Conservation (phyloP, 2,888 invertebrate species). For the Epinotia nisella region DNA sequence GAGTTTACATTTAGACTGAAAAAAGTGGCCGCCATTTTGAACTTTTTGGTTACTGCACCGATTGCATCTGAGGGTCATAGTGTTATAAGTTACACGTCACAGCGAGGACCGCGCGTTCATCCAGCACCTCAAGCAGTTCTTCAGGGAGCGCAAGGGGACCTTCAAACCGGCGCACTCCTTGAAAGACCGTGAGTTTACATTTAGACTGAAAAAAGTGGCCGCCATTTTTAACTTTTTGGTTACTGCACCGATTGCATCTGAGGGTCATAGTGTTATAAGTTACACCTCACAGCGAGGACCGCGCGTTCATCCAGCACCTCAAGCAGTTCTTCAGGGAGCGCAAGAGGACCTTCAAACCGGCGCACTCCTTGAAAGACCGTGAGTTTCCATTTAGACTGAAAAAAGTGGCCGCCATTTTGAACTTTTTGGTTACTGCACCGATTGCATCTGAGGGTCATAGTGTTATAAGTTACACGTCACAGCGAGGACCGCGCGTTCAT, state of each 20-base stretch:
- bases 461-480: too few relatives aligned
- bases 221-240: too few relatives aligned
- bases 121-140: constrained; percentile 65
- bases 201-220: neutral
- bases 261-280: neutral
- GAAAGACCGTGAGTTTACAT: constrained; percentile 67
- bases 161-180: constrained; percentile 60
- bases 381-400: constrained; percentile 50
- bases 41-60: neutral
- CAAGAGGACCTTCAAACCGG: constrained; percentile 60
- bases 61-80: neutral
- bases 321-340: constrained; percentile 66
- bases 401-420: neutral
- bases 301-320: constrained; percentile 66
- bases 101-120: constrained; percentile 64
- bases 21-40: neutral
- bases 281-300: constrained; percentile 50
- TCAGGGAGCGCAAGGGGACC: constrained; percentile 60
- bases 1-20: constrained; percentile 50
- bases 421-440: neutral
- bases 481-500: too few relatives aligned
- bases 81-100: too few relatives aligned
- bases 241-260: neutral
- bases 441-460: neutral
- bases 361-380: constrained; percentile 68